These are phyloP conservation scores for Caenorhabditis inopinata DNA, from an alignment of 1,140 invertebrate genomes.

Conservation along the genomic window DNA sequence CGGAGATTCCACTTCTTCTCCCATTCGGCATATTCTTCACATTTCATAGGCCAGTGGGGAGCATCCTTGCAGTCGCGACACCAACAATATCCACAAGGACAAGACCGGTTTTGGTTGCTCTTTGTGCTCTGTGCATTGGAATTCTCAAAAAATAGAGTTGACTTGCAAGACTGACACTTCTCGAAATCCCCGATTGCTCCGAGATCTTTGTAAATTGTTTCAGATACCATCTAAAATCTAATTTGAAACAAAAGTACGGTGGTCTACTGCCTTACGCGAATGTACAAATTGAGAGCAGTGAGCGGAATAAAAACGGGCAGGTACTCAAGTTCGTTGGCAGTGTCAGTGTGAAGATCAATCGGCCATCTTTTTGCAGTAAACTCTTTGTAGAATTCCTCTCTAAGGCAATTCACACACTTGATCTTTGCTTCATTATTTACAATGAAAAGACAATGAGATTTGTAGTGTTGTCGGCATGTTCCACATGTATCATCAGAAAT, in stretches of 20 bases:
- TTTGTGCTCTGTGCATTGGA: not conserved
- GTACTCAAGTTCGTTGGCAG: constrained; percentile 1
- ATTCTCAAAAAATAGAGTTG: not conserved
- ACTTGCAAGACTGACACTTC: not conserved
- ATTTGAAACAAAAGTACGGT: too few species aligned
- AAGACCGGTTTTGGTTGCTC: not conserved
- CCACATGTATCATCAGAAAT: not conserved
- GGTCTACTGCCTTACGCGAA: constrained; percentile 24
- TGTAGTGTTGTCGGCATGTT: not conserved
- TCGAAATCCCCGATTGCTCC: not conserved
- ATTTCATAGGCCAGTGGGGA: constrained; percentile 1
- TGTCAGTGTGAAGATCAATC: not conserved
- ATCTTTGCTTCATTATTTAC: not conserved
- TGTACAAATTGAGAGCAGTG: not conserved
- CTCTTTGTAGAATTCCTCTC: not conserved
- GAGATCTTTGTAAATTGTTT: constrained; percentile 21
- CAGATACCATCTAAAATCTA: not conserved
- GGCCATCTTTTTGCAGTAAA: not conserved
- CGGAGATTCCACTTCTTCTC: not conserved
- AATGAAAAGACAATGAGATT: not conserved
- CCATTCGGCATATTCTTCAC: not conserved
- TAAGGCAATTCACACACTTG: not conserved
- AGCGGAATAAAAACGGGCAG: not conserved
- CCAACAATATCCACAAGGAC: constrained; percentile 20
- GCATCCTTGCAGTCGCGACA: not conserved